Conservation (phyloP, 2,888 invertebrate species). For the Tipula unca region DNA sequence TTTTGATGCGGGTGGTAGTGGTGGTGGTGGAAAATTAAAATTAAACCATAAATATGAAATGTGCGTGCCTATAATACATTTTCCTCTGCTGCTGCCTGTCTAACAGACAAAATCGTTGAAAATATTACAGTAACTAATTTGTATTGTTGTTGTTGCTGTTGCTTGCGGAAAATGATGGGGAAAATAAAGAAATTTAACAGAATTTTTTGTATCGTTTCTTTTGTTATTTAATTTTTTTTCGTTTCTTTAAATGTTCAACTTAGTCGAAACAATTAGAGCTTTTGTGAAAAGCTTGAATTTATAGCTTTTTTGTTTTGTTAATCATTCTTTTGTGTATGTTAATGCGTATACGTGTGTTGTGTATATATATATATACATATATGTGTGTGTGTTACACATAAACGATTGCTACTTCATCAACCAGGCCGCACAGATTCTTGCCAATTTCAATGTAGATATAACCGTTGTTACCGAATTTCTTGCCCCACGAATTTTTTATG, state of each 20-base stretch:
- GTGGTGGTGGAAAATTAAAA: background rate
- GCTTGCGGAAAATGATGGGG: background rate
- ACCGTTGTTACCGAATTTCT: constrained; percentile 63
- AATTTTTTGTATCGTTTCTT: background rate
- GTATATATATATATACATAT: background rate
- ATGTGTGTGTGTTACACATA: background rate
- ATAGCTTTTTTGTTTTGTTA: background rate
- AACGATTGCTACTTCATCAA: constrained; percentile 56
- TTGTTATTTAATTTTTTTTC: background rate
- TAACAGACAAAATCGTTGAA: constrained; percentile 8
- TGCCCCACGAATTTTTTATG: constrained; percentile 78
- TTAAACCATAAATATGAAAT: background rate
- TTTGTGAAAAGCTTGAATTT: background rate
- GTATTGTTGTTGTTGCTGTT: background rate
- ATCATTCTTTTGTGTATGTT: background rate
- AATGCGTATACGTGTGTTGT: too few species aligned
- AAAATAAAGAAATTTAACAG: background rate
- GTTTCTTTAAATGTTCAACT: background rate
- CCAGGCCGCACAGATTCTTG: constrained; percentile 68
- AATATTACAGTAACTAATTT: background rate
- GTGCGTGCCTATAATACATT: constrained; percentile 8
- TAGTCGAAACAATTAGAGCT: constrained; percentile 8
- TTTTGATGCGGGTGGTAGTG: background rate
- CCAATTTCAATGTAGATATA: constrained; percentile 70
- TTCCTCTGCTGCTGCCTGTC: background rate